Evolutionary conservation across 1,140 invertebrate species (phyloP).

Genomic region (Drosophila fuyamai): DNA sequence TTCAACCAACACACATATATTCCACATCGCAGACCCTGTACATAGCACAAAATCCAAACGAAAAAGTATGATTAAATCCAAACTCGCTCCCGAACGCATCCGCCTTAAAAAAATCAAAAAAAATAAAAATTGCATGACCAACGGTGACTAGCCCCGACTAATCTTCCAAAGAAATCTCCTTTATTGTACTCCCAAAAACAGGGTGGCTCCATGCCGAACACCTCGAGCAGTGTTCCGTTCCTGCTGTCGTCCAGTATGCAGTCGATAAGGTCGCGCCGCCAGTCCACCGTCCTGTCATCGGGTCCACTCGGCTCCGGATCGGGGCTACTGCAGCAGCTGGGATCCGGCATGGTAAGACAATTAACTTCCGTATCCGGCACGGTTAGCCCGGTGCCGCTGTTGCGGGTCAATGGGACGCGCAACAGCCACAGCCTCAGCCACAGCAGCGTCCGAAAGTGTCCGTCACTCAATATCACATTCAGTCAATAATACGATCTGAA

Average conservation of each 20-base stretch:
- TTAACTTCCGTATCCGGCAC: constrained; percentile 87
- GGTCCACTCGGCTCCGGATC: constrained; percentile 86
- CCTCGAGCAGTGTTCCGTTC: constrained; percentile 93
- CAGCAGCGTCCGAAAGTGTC: constrained; percentile 92
- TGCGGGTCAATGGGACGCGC: constrained; percentile 86
- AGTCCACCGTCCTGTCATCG: constrained; percentile 87
- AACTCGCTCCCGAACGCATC: constrained; percentile 42
- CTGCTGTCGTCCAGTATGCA: constrained; percentile 92
- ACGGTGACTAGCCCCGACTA: constrained; percentile 65
- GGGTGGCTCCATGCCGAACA: constrained; percentile 94
- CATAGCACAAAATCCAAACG: constrained; percentile 37
- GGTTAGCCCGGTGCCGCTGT: constrained; percentile 82
- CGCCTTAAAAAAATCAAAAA: background rate
- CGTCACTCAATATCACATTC: constrained; percentile 88
- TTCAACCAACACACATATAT: constrained; percentile 35
- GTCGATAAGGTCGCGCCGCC: constrained; percentile 91
- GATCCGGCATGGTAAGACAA: constrained; percentile 94
- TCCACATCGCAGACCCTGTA: constrained; percentile 52
- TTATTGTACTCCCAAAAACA: constrained; percentile 86
- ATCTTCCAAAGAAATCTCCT: constrained; percentile 85
- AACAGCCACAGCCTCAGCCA: constrained; percentile 85
- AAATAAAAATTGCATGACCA: background rate
- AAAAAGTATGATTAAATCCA: constrained; percentile 13
- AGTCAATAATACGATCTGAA: constrained; percentile 84
- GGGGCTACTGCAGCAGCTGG: constrained; percentile 92